Evolutionary conservation across 2,888 invertebrate species (phyloP), one percentile per base, ranked within the genome.

Genomic region (Agrochola lota): DNA sequence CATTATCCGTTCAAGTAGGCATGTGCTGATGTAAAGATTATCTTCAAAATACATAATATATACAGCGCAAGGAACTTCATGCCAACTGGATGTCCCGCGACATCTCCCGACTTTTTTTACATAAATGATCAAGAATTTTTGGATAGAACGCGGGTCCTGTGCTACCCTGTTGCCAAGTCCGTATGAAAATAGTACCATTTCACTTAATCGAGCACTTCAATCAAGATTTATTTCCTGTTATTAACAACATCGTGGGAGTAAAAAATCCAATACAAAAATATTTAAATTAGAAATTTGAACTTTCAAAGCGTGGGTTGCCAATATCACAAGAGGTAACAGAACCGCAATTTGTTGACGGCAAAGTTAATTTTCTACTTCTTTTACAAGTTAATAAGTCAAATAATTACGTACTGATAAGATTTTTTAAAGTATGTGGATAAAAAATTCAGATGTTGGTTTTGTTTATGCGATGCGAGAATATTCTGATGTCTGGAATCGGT

Each of bases 241-340:
- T 35, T 59, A 30, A 30, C 17, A 64, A 49, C n/a, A 52, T n/a
- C n/a, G 57, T 35, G 52, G 52, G 59, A 60, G 77, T 43, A 67
- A 77, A 60, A 59, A 67, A 52, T 30, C 20, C 17, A 49, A 77
- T 60, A 67, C 6, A 26, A 57, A 30, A 57, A 80, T 52, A 35
- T 79, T 57, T 55, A 57, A 63, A 79, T 78, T n/a, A 60, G 3
- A 20, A 20, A 23, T 79, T 79, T 80, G 43, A 72, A 55, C 52
- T 55, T 80, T 46, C 20, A n/a, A 46, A 80, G 81, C 81, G 81
- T 80, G 81, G 74, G 66, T 46, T 73, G 59, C 35, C 59, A 55
- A 79, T 55, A 40, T 55, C 52, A 40, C 55, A 12, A 35, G n/a
- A 68, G 20, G 30, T 64, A n/a, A 35, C 57, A 66, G 26, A 55